phyloP scores from a whole-genome alignment of 2,113 vertebrate species.

The Antechinus flavipes region DNA sequence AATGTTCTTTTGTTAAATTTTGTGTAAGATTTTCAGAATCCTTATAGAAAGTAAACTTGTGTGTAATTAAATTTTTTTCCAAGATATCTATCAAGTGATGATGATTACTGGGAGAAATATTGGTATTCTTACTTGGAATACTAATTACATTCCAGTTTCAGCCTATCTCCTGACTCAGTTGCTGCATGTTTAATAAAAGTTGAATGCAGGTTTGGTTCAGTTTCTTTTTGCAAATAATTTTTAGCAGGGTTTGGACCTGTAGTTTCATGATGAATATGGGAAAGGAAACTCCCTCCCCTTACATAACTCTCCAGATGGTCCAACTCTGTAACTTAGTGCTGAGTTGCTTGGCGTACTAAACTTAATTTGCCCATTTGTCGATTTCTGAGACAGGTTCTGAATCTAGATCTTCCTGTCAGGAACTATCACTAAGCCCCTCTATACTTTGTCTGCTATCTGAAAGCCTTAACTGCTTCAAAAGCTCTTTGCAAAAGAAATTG shows the following conservation, averaged over 20 bases:
- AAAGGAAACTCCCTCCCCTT: neutral
- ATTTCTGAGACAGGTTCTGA: neutral
- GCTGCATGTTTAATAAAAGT: neutral
- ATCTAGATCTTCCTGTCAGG: neutral
- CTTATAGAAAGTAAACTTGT: neutral
- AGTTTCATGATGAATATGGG: neutral
- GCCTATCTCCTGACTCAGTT: neutral
- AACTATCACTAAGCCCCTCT: neutral
- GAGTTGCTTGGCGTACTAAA: neutral
- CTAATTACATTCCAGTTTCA: neutral
- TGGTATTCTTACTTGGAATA: neutral
- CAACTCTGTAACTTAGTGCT: neutral
- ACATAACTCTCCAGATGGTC: neutral
- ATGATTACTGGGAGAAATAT: neutral
- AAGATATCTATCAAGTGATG: neutral
- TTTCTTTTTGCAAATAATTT: neutral
- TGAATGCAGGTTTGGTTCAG: neutral
- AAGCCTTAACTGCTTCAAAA: neutral
- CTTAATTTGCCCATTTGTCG: neutral
- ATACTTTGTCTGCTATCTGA: neutral
- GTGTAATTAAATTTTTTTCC: neutral
- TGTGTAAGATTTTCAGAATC: neutral
- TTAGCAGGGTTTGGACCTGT: neutral
- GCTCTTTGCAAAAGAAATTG: neutral
- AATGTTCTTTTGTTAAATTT: no score